Percentiles rank a stretch among this genome's conserved stretches.
phyloP scores from a whole-genome alignment of 2,888 invertebrate species.

The Stenchaetothrips biformis region DNA sequence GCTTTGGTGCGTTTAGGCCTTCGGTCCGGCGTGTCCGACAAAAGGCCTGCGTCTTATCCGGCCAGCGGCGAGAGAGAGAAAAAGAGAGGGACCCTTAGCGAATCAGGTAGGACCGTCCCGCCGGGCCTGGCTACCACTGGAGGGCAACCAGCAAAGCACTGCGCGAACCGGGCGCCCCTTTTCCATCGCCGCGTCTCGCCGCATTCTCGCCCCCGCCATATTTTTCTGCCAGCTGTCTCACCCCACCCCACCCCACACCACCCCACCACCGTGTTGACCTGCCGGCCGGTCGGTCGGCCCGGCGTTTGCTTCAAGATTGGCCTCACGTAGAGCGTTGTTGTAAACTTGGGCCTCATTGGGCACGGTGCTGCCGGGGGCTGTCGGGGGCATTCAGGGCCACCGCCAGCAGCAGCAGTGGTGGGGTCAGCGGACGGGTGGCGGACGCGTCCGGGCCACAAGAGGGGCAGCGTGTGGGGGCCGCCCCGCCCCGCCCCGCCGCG shows the following conservation, averaged over 20 bases:
- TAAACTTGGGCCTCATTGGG: slow-evolving; percentile 20
- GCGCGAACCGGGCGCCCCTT: no score
- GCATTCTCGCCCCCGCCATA: no score
- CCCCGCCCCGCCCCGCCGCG: background rate
- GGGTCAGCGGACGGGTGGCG: background rate
- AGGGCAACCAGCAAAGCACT: no score
- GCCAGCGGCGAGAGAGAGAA: no score
- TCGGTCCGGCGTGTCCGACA: background rate
- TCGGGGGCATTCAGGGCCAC: background rate
- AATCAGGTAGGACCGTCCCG: no score
- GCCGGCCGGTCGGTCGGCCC: background rate
- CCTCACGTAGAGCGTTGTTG: slow-evolving; percentile 20
- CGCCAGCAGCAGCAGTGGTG: background rate
- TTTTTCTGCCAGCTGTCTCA: background rate
- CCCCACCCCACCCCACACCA: background rate
- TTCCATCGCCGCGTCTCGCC: no score
- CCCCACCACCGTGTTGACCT: background rate
- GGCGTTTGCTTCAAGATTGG: slow-evolving; percentile 16
- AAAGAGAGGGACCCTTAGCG: no score
- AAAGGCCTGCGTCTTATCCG: background rate
- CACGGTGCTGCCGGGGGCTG: background rate
- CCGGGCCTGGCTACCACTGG: no score
- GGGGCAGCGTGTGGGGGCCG: background rate
- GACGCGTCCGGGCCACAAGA: background rate
- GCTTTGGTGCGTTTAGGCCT: no score